These are phyloP conservation scores for Epizoanthus scotinus DNA, from an alignment of 92 coral and sea anemone species.

Conservation along the genomic window DNA sequence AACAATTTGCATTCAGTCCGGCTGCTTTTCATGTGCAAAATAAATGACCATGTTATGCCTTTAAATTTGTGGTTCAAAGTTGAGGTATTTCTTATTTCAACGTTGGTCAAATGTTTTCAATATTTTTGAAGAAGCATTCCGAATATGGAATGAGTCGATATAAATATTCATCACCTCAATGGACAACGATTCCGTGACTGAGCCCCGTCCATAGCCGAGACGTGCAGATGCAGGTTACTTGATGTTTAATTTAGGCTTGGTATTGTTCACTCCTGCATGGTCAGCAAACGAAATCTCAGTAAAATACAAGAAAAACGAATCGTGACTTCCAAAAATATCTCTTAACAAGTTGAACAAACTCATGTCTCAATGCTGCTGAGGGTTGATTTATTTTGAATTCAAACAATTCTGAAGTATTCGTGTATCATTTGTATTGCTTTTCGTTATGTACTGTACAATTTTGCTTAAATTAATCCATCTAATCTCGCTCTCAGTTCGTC, in stretches of 20 bases:
- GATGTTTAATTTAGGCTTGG: constrained; percentile 2
- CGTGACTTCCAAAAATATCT: not conserved
- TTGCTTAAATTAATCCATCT: not conserved
- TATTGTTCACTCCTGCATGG: not conserved
- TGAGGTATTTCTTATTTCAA: too few species aligned
- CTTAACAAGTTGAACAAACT: not conserved
- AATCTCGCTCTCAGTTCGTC: not conserved
- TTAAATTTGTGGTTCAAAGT: too few species aligned
- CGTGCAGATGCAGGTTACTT: constrained; percentile 19
- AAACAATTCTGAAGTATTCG: not conserved
- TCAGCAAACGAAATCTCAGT: not conserved
- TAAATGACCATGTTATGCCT: too few species aligned
- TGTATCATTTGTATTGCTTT: not conserved
- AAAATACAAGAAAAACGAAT: not conserved
- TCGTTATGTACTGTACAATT: not conserved
- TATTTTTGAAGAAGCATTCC: too few species aligned
- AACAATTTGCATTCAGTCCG: too few species aligned
- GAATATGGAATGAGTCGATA: too few species aligned
- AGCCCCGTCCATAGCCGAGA: not conserved
- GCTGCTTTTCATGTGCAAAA: too few species aligned
- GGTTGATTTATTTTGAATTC: not conserved
- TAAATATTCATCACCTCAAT: too few species aligned
- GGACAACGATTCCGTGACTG: constrained; percentile 35
- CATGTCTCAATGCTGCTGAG: not conserved
- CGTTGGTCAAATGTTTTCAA: too few species aligned